phyloP scores from a whole-genome alignment of 2,113 vertebrate species.

The Alouatta palliata region DNA sequence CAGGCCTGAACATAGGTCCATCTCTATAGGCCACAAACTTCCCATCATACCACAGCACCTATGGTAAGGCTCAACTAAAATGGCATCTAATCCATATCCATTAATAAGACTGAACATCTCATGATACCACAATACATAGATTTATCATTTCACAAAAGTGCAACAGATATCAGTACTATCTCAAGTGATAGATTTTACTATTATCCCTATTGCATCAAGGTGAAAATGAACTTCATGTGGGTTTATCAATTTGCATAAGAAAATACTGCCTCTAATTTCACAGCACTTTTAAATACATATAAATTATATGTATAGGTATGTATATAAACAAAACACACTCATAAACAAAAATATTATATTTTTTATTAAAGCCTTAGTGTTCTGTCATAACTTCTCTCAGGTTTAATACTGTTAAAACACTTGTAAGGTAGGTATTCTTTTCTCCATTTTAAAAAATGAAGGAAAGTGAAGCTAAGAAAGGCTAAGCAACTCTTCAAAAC shows the following conservation, averaged over 20 bases:
- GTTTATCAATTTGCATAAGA: neutral
- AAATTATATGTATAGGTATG: neutral
- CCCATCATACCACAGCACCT: neutral
- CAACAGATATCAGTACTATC: neutral
- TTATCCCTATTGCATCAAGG: neutral
- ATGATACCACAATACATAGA: neutral
- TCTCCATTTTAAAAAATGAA: conserved; percentile 24
- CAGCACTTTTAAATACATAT: neutral
- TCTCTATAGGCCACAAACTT: neutral
- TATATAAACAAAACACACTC: neutral
- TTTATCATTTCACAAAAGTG: neutral
- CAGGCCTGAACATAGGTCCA: neutral
- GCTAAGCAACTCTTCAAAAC: neutral
- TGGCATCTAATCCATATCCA: neutral
- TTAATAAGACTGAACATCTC: neutral
- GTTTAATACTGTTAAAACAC: neutral
- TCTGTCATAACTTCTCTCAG: neutral
- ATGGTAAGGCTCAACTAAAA: neutral
- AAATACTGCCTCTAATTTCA: neutral
- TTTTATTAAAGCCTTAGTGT: neutral
- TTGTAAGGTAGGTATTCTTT: neutral
- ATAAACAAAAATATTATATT: neutral
- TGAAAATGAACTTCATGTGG: neutral
- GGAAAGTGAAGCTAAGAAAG: neutral
- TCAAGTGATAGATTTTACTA: neutral